phyloP scores from a whole-genome alignment of 2,113 vertebrate species.

The Cricetomys ansorgei region DNA sequence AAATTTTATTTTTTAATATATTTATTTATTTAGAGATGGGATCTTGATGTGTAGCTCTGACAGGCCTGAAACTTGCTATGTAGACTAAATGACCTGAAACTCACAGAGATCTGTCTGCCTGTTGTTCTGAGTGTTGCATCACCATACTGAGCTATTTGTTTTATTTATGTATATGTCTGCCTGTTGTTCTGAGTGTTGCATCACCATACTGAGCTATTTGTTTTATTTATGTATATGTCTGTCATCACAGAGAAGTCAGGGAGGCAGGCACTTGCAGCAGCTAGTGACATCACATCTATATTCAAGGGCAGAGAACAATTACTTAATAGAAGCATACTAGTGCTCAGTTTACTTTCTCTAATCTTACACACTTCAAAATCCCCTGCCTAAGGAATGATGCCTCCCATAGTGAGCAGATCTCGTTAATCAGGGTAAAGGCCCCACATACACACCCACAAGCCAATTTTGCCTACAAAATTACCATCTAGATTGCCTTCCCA shows the following conservation, averaged over 20 bases:
- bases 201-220: too few species aligned
- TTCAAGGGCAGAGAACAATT: neutral
- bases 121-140: neutral
- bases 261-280: neutral
- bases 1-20: too few species aligned
- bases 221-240: neutral
- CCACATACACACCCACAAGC: neutral
- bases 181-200: neutral
- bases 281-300: neutral
- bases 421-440: neutral
- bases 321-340: neutral
- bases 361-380: neutral
- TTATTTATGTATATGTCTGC: neutral
- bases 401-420: neutral
- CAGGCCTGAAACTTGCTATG: neutral
- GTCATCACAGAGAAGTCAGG: neutral
- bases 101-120: neutral
- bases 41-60: neutral
- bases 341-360: neutral
- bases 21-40: neutral
- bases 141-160: neutral
- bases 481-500: neutral
- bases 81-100: neutral
- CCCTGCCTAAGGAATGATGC: neutral
- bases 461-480: neutral